These are phyloP conservation scores for Chloroceryle amazona DNA, from an alignment of 2,797 vertebrate species.

Conservation along the genomic window DNA sequence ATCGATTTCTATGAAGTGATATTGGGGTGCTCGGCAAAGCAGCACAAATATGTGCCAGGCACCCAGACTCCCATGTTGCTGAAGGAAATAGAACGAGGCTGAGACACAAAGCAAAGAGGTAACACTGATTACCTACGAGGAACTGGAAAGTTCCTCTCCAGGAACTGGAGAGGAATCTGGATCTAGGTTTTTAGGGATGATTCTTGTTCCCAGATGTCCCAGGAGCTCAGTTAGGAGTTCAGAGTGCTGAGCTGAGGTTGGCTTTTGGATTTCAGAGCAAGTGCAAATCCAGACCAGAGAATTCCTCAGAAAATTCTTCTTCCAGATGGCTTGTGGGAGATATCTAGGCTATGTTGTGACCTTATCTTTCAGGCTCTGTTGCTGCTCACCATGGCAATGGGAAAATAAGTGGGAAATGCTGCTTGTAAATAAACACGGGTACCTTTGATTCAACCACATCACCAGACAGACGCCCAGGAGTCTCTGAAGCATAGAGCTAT, in stretches of 20 bases:
- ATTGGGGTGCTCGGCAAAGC: background rate
- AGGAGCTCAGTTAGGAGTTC: background rate
- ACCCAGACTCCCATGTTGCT: background rate
- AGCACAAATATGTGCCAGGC: background rate
- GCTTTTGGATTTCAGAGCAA: background rate
- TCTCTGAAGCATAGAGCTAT: background rate
- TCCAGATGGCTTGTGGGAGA: constrained; percentile 33
- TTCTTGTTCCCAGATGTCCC: background rate
- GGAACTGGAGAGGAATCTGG: background rate
- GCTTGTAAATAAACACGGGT: background rate
- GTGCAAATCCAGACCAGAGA: background rate
- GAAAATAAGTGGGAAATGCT: background rate
- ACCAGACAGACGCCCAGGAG: background rate
- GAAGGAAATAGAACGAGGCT: background rate
- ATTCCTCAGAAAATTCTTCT: background rate
- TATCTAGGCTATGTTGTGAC: constrained; percentile 11
- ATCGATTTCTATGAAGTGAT: background rate
- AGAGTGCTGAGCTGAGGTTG: background rate
- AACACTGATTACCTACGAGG: background rate
- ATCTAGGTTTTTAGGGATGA: background rate
- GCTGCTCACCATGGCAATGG: constrained; percentile 13
- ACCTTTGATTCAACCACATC: background rate
- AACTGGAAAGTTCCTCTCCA: background rate
- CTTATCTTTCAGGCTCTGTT: constrained; percentile 30
- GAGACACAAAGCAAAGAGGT: background rate